These are phyloP conservation scores for Oreocharis arfaki DNA, from an alignment of 2,113 vertebrate genomes.

Conservation along the genomic window DNA sequence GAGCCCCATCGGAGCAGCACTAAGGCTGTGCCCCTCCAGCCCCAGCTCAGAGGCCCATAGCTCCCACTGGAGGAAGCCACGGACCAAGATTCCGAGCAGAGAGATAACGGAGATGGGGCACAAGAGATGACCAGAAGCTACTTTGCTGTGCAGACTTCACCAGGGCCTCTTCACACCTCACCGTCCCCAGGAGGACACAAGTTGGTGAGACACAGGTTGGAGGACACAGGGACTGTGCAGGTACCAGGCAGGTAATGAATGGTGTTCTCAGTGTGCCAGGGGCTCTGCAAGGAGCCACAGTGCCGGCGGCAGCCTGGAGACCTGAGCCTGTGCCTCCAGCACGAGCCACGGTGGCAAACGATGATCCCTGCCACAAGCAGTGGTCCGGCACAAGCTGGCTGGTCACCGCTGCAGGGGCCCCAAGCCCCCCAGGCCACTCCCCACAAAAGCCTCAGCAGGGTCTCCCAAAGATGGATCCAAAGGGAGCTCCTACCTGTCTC, in stretches of 20 bases:
- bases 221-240: neutral
- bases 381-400: accelerated
- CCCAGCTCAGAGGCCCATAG: neutral
- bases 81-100: accelerated
- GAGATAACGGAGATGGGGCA: accelerated
- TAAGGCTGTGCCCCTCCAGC: accelerated
- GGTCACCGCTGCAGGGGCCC: neutral
- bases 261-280: neutral
- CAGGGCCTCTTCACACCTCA: accelerated
- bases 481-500: neutral
- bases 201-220: too few relatives aligned
- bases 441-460: neutral
- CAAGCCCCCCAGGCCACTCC: accelerated
- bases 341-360: accelerated
- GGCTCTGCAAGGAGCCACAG: neutral
- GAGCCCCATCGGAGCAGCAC: accelerated
- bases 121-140: neutral
- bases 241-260: accelerated
- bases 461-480: neutral
- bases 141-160: neutral
- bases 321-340: neutral
- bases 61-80: accelerated
- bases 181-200: accelerated
- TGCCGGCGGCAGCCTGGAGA: neutral
- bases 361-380: neutral